These are phyloP conservation scores for Thalassarche chlororhynchos DNA, from an alignment of 2,113 vertebrate species.

Conservation along the genomic window DNA sequence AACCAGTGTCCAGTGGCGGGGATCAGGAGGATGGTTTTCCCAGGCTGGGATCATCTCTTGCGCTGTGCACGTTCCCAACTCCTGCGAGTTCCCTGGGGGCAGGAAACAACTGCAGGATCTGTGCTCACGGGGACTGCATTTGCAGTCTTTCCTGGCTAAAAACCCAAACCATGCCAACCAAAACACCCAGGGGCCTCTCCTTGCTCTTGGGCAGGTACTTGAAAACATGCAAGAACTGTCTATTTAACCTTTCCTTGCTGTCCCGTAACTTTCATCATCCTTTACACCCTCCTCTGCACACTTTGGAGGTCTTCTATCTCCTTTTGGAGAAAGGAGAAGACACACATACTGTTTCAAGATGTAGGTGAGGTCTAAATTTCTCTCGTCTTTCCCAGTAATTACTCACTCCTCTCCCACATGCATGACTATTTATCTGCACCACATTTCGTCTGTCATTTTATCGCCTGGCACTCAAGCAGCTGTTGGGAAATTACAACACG, in stretches of 20 bases:
- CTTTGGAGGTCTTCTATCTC: not conserved
- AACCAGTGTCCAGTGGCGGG: not conserved
- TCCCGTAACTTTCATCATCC: not conserved
- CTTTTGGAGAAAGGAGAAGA: not conserved
- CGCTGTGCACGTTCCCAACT: not conserved
- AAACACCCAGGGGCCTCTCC: not conserved
- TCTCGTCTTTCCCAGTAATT: not conserved
- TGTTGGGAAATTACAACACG: not conserved
- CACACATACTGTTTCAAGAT: not conserved
- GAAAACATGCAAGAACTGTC: accelerated
- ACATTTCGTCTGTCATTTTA: not conserved
- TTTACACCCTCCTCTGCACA: not conserved
- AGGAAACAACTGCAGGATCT: not conserved
- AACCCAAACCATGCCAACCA: not conserved
- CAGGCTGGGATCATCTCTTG: not conserved
- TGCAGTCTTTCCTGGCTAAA: not conserved
- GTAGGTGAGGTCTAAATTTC: not conserved
- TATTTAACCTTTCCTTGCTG: not conserved
- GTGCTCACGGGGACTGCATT: not conserved
- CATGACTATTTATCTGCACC: not conserved
- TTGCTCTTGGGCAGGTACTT: not conserved
- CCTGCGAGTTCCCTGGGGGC: not conserved
- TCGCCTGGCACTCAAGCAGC: slow-evolving; percentile 28
- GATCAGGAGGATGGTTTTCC: not conserved
- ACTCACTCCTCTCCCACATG: not conserved